These are phyloP conservation scores for Nesometra sesokonis DNA, from an alignment of 35 echinoderm and acorn worm genomes.

Conservation along the genomic window DNA sequence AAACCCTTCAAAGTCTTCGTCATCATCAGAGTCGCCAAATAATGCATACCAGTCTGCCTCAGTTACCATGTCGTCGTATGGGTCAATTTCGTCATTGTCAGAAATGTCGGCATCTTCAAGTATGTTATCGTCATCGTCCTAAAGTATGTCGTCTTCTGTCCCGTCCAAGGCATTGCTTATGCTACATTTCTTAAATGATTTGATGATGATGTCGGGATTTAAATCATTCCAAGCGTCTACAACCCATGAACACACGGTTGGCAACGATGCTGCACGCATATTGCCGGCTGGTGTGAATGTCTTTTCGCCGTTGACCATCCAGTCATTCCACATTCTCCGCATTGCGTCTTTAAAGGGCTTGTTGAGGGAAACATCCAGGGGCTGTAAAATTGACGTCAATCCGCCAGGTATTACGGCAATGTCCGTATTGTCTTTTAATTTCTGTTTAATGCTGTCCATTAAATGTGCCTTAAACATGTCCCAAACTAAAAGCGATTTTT, in stretches of 20 bases:
- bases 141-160: background rate
- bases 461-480: slow-evolving; percentile 17
- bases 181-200: slow-evolving; percentile 8
- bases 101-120: background rate
- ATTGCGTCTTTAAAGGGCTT: background rate
- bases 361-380: slow-evolving; percentile 5
- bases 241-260: slow-evolving; percentile 19
- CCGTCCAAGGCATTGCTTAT: slow-evolving; percentile 10
- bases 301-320: no score
- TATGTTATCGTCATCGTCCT: slow-evolving; percentile 1
- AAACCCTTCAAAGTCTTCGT: no score
- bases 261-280: no score
- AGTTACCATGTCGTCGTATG: no score
- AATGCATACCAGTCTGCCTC: no score
- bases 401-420: slow-evolving; percentile 27
- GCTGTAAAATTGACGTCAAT: slow-evolving; percentile 5
- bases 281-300: no score
- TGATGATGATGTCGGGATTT: background rate
- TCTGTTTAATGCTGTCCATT: background rate
- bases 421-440: background rate
- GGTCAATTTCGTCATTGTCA: background rate
- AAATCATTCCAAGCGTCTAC: slow-evolving; percentile 16
- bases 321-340: no score
- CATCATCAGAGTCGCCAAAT: no score
- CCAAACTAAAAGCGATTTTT: background rate